These are phyloP conservation scores for Sebastes oblongus DNA, from an alignment of 2,797 vertebrate genomes.

Conservation along the genomic window DNA sequence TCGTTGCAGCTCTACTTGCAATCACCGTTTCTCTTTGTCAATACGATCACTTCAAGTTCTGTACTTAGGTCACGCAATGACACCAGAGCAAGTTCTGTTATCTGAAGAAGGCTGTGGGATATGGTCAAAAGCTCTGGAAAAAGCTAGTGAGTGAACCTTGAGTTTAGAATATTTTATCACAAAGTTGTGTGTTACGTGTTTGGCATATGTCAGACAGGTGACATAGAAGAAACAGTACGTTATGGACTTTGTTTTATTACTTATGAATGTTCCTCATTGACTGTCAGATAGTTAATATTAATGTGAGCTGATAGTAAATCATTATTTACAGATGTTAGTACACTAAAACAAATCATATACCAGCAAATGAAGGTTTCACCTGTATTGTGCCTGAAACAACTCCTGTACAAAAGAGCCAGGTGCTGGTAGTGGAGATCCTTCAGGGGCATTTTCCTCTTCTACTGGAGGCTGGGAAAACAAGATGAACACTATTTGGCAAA, in stretches of 20 bases:
- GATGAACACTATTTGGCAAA: not conserved
- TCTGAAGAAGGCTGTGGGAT: not conserved
- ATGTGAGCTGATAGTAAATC: not conserved
- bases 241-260: not conserved
- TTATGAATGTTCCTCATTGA: not conserved
- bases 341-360: not conserved
- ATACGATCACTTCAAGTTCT: not conserved
- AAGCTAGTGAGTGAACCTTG: not conserved
- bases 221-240: not conserved
- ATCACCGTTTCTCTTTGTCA: not conserved
- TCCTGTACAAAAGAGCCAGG: slow-evolving; percentile 97
- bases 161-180: not conserved
- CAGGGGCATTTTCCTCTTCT: slow-evolving; percentile 87
- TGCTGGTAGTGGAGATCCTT: slow-evolving; percentile 90
- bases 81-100: not conserved
- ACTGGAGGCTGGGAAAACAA: slow-evolving; percentile 84
- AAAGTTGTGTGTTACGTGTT: not conserved
- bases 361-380: slow-evolving; percentile 72
- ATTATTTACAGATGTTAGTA: not conserved
- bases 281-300: not conserved
- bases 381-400: slow-evolving; percentile 99
- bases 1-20: too few species aligned
- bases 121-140: not conserved
- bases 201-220: not conserved
- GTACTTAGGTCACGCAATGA: not conserved